Base-by-base conservation (phyloP, 2,888 invertebrate genomes). In the Phragmatobia fuliginosa region DNA sequence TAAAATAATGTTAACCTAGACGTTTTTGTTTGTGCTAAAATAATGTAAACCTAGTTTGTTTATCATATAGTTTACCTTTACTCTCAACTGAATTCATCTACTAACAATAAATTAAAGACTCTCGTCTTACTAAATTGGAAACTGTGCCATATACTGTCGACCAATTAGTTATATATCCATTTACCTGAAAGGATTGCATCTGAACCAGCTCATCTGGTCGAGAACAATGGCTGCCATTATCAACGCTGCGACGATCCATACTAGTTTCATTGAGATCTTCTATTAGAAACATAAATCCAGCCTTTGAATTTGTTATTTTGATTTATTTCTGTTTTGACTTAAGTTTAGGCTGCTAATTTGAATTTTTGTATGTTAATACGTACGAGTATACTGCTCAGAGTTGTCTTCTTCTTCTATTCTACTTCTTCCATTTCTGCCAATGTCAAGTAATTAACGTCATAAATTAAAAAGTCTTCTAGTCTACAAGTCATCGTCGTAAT, bases 221-320 rank as follows among this genome's bases (percentile, higher is more conserved):
- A 52, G 60, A 69, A 69, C 69, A 69, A 69, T 69, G 38, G 69
- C 28, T 52, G 61, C 69, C 65, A 69, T 65, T 69, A 69, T 65
- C 61, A 65, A 69, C 56, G 56, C 61, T 25, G 63, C 49, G 69
- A 36, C 33, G 21, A 64, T 21, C 36, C 65, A 62, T 61, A 69
- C 60, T 41, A 52, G 31, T 56, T 65, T 52, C 65, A 65, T 65
- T 69, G 63, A 21, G 45, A 69, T 56, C 65, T 65, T 56, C 38
- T 65, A 52, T 65, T 65, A 41, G 32, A 65, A 25, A 25, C 62
- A 25, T 65, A 49, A 60, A 64, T 68, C 60, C 25, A 49, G 41
- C 38, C 38, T 52, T 68, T 8, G 16, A n/a, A 38, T 32, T 18
- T 6, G 36, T 28, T 18, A 61, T 49, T 11, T n/a, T 49, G 49